Evolutionary conservation across 2,888 invertebrate species (phyloP).

Genomic region (Nebria salina): DNA sequence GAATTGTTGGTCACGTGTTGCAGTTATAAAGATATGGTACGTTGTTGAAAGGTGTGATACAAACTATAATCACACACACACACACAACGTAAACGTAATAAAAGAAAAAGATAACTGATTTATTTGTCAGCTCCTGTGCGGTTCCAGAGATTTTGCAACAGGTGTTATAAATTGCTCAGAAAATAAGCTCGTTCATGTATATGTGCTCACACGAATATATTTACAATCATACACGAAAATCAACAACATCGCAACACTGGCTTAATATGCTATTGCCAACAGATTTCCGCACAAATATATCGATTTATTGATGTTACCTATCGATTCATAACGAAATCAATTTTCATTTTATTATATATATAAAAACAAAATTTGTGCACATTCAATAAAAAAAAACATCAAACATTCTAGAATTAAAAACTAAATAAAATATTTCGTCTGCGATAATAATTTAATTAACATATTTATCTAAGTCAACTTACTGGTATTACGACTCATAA

Average conservation of each 20-base stretch:
- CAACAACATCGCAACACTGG: background rate
- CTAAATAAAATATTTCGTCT: too few relatives aligned
- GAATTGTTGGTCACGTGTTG: constrained; percentile 18
- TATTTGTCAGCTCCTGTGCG: constrained; percentile 56
- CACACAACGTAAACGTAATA: background rate
- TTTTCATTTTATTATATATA: too few relatives aligned
- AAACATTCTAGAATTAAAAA: too few relatives aligned
- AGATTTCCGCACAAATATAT: background rate
- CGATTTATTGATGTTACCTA: background rate
- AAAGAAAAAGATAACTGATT: constrained; percentile 56
- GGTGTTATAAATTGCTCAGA: constrained; percentile 55
- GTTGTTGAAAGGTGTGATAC: constrained; percentile 31
- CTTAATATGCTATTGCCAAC: background rate
- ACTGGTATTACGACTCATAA: too few relatives aligned
- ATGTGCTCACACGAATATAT: background rate
- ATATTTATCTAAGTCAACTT: too few relatives aligned
- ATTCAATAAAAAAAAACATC: too few relatives aligned
- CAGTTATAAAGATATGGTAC: constrained; percentile 42
- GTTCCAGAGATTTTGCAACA: constrained; percentile 56
- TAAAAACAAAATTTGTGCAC: too few relatives aligned
- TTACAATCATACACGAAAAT: background rate
- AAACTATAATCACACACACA: background rate
- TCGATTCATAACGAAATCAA: too few relatives aligned
- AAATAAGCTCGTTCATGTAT: background rate
- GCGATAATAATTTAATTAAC: too few relatives aligned